A percentile compares a stretch with the other conserved stretches of the same genome.
Evolutionary conservation across 2,888 invertebrate species (phyloP).

Genomic region (Chesias legatella): DNA sequence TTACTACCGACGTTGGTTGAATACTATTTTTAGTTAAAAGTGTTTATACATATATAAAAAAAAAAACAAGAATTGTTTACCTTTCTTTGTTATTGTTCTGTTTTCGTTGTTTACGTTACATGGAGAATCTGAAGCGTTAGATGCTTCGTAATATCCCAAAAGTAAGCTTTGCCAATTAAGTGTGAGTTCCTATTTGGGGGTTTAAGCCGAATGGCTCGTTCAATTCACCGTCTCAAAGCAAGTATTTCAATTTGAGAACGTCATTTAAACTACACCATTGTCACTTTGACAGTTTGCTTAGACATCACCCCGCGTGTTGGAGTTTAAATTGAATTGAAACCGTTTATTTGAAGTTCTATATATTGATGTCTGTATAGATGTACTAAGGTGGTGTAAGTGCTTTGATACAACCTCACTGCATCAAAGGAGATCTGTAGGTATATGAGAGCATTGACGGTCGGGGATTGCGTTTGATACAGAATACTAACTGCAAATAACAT

Average conservation of each 20-base stretch:
- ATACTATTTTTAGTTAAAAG: no score
- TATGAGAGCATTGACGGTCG: constrained; percentile 14
- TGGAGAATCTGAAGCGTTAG: constrained; percentile 1
- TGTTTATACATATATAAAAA: no score
- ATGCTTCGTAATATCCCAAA: constrained; percentile 9
- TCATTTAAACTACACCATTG: constrained; percentile 53
- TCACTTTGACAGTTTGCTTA: constrained; percentile 53
- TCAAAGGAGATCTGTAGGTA: constrained; percentile 21
- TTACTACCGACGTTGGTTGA: no score
- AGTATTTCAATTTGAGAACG: constrained; percentile 58
- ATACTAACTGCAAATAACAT: no score
- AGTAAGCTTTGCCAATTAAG: constrained; percentile 34
- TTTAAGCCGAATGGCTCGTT: constrained; percentile 42
- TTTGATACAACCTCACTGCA: constrained; percentile 21
- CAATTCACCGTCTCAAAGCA: constrained; percentile 37
- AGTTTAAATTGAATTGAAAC: constrained; percentile 56
- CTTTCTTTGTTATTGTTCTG: constrained; percentile 5
- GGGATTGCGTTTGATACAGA: constrained; percentile 1
- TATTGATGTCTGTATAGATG: constrained; percentile 40
- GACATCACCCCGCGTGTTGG: constrained; percentile 40
- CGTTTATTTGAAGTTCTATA: constrained; percentile 46
- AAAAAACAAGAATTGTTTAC: no score
- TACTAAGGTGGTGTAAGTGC: constrained; percentile 16
- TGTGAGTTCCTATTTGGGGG: constrained; percentile 38
- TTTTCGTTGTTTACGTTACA: not conserved